Evolutionary conservation across 1,140 invertebrate species (phyloP).

Genomic region (Diachasma alloeum): DNA sequence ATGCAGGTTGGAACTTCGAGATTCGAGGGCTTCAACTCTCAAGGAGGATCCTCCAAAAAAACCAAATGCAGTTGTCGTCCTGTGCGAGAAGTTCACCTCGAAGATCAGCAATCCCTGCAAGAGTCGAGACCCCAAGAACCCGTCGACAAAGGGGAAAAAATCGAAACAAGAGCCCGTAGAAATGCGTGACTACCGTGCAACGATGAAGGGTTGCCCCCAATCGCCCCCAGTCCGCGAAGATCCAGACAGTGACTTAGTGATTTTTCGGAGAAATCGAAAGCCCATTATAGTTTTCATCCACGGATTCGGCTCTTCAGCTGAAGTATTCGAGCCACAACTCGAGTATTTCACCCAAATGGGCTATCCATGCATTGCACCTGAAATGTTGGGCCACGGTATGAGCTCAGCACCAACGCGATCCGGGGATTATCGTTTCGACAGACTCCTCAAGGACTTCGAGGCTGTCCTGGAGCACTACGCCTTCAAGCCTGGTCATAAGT

Average conservation of each 20-base stretch:
- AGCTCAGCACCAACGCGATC: conserved; percentile 70
- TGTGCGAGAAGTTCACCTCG: conserved; percentile 34
- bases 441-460: conserved; percentile 71
- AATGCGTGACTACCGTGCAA: conserved; percentile 11
- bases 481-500: conserved; percentile 57
- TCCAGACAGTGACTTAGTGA: conserved; percentile 35
- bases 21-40: conserved; percentile 31
- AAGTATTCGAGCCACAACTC: conserved; percentile 73
- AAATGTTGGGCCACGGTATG: conserved; percentile 78
- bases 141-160: background rate
- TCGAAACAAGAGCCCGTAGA: conserved; percentile 10
- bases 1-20: conserved; percentile 49
- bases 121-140: background rate
- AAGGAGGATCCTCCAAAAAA: conserved; percentile 42
- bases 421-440: conserved; percentile 72
- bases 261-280: conserved; percentile 55
- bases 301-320: conserved; percentile 77
- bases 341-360: conserved; percentile 70
- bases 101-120: conserved; percentile 15
- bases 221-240: conserved; percentile 34
- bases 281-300: conserved; percentile 76
- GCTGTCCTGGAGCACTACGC: conserved; percentile 72
- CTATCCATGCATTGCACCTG: conserved; percentile 75
- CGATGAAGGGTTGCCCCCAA: background rate
- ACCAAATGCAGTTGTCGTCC: conserved; percentile 43